Base-by-base conservation (phyloP, 2,113 vertebrate genomes). In the Lathamus discolor region DNA sequence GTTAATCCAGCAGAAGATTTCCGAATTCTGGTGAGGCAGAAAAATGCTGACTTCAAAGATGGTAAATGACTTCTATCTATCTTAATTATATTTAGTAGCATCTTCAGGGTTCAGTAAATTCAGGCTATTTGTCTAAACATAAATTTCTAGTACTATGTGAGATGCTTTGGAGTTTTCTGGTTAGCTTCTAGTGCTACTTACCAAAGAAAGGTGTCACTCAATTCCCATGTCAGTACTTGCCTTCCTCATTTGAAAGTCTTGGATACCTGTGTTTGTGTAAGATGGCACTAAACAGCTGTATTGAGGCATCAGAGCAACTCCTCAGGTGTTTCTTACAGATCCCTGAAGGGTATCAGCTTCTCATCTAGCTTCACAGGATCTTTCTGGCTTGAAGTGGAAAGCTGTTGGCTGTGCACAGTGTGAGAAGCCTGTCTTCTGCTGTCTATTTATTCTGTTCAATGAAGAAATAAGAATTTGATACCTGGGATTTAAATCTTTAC, bases 1-100 rank as follows among this genome's bases (percentile, higher is more conserved):
- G 98, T 99, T 83, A 97, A 98, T 94, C 99, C 99, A 79, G 98
- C 95, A 62, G 98, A 98, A 95, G 98, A 99, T 91, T 99, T 99
- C 98, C 90, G 87, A 23, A 78, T 94, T 72, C 95, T 99, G 73
- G 95, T 99, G 88, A 98, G 97, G 83, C 98, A 97, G 97, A 99
- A 99, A 96, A 98, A 90, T 37, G 79, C 98, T 88, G 97, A 98
- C 69, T 99, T 99, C 85, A 97, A 97, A 96, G 98, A 99, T 7
- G 99, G 99, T 99, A 97, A 98, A 98, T 86, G 0, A n/a, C 62
- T 88, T 93, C 63, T 54, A 55, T 87, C 19, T 66, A 3, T 67
- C 70, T 41, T 74, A 70, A 59, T 74, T 64, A 10, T 49, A 29
- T 76, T 84, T 81, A 76, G 23, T 22, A 48, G n/a, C 54, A 52